phyloP scores from a whole-genome alignment of 2,888 invertebrate species.

The Clusia tigrina region DNA sequence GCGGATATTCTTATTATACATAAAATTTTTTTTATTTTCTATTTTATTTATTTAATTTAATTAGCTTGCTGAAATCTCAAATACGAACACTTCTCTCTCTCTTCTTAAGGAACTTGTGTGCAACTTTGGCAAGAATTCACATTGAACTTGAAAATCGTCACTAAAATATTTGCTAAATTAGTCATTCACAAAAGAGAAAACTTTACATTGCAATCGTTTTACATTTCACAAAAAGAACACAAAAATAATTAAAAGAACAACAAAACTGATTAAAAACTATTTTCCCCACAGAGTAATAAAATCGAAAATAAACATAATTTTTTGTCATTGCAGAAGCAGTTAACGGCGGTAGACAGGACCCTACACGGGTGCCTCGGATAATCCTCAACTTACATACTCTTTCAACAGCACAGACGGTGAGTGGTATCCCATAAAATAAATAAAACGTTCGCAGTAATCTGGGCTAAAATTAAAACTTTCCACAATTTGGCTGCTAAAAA shows the following conservation, averaged over 20 bases:
- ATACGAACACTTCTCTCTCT: background rate
- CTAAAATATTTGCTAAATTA: background rate
- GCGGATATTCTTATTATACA: no score
- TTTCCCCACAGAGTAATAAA: background rate
- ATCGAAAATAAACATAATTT: background rate
- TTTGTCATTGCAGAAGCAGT: constrained; percentile 40
- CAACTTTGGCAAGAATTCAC: background rate
- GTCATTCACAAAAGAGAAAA: background rate
- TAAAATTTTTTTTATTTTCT: background rate
- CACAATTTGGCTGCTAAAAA: no score
- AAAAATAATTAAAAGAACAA: no score
- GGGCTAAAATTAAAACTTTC: no score
- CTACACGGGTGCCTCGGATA: constrained; percentile 58
- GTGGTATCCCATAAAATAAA: no score
- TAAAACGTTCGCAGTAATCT: no score
- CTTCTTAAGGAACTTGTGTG: background rate
- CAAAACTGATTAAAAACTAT: background rate
- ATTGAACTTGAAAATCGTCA: background rate
- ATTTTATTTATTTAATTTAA: background rate
- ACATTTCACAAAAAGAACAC: no score
- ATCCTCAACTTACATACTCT: constrained; percentile 24
- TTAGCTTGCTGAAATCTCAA: background rate
- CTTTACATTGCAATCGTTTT: no score
- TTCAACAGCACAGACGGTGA: constrained; percentile 39
- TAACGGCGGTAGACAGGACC: constrained; percentile 49